Base-by-base conservation (phyloP, 2,113 vertebrate species). In the Syrrhaptes paradoxus region DNA sequence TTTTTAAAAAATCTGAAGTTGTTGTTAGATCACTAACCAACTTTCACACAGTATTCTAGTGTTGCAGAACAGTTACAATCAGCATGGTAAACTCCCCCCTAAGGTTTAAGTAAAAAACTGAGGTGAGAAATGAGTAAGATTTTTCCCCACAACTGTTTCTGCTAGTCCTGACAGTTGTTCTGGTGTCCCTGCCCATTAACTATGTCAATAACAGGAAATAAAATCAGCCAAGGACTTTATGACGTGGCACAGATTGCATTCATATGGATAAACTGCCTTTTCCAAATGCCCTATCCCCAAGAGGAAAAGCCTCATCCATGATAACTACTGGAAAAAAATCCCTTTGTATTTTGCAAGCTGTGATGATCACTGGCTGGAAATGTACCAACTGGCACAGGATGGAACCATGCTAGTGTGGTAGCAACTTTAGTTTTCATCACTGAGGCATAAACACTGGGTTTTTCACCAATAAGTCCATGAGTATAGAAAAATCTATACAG, bases 41-140 rank as follows among this genome's bases (percentile, higher is more conserved):
- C 31, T 41, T 38, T 67, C 43, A 45, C 14, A 41, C 4, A 7
- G 6, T 52, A n/a, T 66, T 78, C 13, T 66, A 48, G 15, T 17
- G 3, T 8, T 48, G 10, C 18, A 74, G 16, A 66, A 4, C 16
- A 6, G 22, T 76, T 65, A 13, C 8, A 68, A 34, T 10, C 36
- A 57, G 1, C 16, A 62, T 19, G 11, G 12, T 25, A 48, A 80
- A 11, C 1, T 32, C 67, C 10, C 3, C 5, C 5, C 2, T 20
- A 51, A 14, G 6, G 11, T 49, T 85, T 54, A 45, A 82, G 10
- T 3, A 9, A 7, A 36, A 67, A 9, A 2, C 0, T 80, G 41
- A 31, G 3, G 1, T 49, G 7, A 88, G 31, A 71, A 67, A 75
- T 7, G 4, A 7, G 1, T 41, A 55, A 67, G 7, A 43, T 55